Evolutionary conservation across 2,113 vertebrate species (phyloP), one percentile per base, ranked within the genome.

Genomic region (Takifugu bimaculatus): DNA sequence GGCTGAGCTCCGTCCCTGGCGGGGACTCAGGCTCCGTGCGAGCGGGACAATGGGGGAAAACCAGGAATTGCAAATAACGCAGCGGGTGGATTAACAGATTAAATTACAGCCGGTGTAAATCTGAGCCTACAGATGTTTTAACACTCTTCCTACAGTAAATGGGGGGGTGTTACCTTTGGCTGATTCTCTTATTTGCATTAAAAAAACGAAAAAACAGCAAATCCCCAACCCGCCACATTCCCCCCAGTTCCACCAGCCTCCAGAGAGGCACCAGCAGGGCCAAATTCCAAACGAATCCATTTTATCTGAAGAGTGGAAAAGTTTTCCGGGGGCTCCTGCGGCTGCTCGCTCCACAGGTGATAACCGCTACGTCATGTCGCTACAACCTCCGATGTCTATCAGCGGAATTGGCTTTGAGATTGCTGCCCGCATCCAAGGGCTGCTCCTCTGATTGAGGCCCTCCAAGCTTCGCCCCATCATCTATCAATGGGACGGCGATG

Each of bases 381-480:
- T 68, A 55, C 70, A 67, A 51, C 56, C 72, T 4, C 49, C 51
- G 81, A 87, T 83, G 79, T 68, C 70, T 87, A 85, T 87, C 85
- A 77, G 70, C 15, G 63, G 62, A 87, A 87, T 87, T 87, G 83
- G 83, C 77, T 85, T 59, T 75, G 78, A 87, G 82, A 85, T 85
- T 81, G 76, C 79, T 71, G 72, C 72, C 68, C 70, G 32, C 70
- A 20, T 74, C 12, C 44, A 63, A 69, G 55, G 55, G 44, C 51
- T 51, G n/a, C 57, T 57, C 11, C 62, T 77, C 72, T 72, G 77
- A 86, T 77, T 74, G 84, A 83, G 69, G 79, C 73, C 69, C 67
- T 62, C 70, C 55, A 69, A 53, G 50, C 70, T 11, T 60, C 61
- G 1, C 54, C 29, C 2, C 79, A 70, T 70, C 85, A 85, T 85